Evolutionary conservation across 2,113 vertebrate species (phyloP).

Genomic region (Otolemur garnettii): DNA sequence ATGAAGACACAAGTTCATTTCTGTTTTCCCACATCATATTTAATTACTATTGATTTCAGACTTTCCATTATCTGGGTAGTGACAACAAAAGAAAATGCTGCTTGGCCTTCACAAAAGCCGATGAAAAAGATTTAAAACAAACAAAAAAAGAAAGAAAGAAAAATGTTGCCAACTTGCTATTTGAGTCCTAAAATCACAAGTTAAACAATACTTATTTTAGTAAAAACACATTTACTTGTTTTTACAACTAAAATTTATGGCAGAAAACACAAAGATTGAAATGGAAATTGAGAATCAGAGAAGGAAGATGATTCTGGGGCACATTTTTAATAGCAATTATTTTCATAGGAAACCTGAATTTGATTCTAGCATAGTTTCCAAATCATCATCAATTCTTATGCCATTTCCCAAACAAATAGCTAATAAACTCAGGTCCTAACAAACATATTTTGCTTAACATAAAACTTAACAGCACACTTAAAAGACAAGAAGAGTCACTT

Average conservation of each 20-base stretch:
- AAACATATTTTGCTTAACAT: constrained; percentile 1
- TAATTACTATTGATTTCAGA: constrained; percentile 45
- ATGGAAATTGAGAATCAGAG: neutral
- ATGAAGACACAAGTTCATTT: neutral
- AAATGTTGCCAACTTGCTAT: neutral
- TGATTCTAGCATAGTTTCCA: constrained; percentile 49
- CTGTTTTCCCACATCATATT: neutral
- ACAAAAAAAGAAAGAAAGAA: too few relatives aligned
- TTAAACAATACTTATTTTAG: neutral
- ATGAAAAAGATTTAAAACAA: too few relatives aligned
- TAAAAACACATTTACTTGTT: neutral
- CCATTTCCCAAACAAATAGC: constrained; percentile 20
- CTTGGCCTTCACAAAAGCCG: too few relatives aligned
- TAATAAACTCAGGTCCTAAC: neutral
- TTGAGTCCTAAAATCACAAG: neutral
- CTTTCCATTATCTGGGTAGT: neutral
- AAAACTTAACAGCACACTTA: constrained; percentile 30
- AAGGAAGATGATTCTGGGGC: neutral
- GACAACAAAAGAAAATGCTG: neutral
- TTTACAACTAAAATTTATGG: neutral
- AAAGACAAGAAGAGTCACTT: neutral
- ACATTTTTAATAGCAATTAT: neutral
- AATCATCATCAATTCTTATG: neutral
- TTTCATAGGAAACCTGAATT: constrained; percentile 40
- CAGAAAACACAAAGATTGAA: constrained; percentile 13